A percentile compares a stretch with the other conserved stretches of the same genome.
Evolutionary conservation across 1,140 invertebrate genomes (phyloP).

Genomic region (Mercenaria mercenaria): DNA sequence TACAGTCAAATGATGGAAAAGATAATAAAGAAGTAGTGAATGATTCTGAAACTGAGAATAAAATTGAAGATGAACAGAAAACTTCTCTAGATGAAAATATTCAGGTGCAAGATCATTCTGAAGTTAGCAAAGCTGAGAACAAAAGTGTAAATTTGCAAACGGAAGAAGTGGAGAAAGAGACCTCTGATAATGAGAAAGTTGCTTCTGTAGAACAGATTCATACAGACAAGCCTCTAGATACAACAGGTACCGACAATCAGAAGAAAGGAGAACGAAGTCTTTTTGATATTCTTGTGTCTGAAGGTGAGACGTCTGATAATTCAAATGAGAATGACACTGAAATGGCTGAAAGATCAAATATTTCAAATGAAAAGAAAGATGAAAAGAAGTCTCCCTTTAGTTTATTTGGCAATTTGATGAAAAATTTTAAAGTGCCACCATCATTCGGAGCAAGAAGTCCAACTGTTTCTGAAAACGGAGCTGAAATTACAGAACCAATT

Average conservation of each 20-base stretch:
- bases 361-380: neutral
- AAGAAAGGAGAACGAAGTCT: conserved; percentile 43
- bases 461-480: neutral
- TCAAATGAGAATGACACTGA: neutral
- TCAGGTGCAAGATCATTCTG: neutral
- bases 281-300: conserved; percentile 25
- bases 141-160: neutral
- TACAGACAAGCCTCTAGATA: no score
- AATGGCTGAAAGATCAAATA: neutral
- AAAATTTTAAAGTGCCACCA: conserved; percentile 22
- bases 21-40: neutral
- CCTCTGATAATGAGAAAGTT: neutral
- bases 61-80: neutral
- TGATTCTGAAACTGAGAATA: neutral
- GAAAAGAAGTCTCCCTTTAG: neutral
- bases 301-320: neutral
- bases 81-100: no score
- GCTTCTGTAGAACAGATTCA: no score
- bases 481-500: neutral
- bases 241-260: neutral
- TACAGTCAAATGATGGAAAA: neutral
- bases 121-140: neutral
- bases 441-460: neutral
- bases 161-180: neutral
- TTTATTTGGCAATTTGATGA: conserved; percentile 52